Base-by-base conservation (phyloP, 1,140 invertebrate species). In the Hylaeus volcanicus region DNA sequence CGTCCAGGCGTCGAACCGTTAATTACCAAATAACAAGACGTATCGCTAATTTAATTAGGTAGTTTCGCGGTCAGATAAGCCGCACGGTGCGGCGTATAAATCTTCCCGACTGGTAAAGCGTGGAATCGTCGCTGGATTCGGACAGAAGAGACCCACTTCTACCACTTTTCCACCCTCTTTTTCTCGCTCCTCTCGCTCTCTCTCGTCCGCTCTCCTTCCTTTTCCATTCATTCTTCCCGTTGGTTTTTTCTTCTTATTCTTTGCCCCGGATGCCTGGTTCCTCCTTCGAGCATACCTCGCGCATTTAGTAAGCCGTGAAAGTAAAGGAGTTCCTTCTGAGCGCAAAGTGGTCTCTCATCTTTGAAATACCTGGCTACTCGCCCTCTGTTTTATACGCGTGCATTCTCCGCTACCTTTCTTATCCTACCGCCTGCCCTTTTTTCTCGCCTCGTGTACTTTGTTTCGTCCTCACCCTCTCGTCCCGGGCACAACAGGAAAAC, bases 331-430 rank as follows among this genome's bases (percentile, higher is more conserved):
- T 85, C 76, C 74, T 78, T 61, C 65, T 69, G 77, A 85, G 74
- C 74, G 79, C 71, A 82, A 82, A 86, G 80, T 86, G 83, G 74
- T 86, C 84, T 85, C 73, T 86, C 79, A 85, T 84, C 79, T 85
- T 86, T 86, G 65, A 85, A 86, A 85, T 82, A 78, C 65, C 70
- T 68, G 65, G 58, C 73, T 73, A 74, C 69, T 81, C 85, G 81
- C 73, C 69, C 58, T 70, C 66, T 71, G 55, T 73, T 71, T 79
- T 74, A 64, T 55, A 73, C 71, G 45, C 68, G 61, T 15, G 15
- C 70, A 66, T 79, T 79, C 77, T 51, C 6, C 26, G 51, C 11
- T 56, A 26, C 11, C 41, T 79, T 79, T 65, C 70, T 74, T 53
- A 45, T 51, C 6, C 39, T 37, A 15, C 39, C 39, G 15, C 39